A percentile compares a stretch with the other conserved stretches of the same genome.
Evolutionary conservation across 2,888 invertebrate genomes (phyloP).

Genomic region (Dynastes tityus): DNA sequence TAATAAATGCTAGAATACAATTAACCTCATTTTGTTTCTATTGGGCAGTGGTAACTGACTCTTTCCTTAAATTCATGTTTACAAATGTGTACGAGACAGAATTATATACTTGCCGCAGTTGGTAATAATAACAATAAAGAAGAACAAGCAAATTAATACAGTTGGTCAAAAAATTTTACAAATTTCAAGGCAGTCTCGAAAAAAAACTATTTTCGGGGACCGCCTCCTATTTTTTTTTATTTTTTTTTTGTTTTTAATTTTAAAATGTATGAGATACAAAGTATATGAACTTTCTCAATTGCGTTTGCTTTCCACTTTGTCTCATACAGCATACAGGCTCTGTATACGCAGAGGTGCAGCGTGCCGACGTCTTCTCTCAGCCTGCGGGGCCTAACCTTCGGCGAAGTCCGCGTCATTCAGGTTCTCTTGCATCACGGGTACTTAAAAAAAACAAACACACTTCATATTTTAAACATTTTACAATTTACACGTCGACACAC

Average conservation of each 20-base stretch:
- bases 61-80: too few relatives aligned
- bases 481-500: conserved; percentile 52
- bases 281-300: conserved; percentile 62
- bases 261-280: conserved; percentile 62
- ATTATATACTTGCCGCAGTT: conserved; percentile 33
- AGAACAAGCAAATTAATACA: background rate
- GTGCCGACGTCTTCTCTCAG: conserved; percentile 71
- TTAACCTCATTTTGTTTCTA: too few relatives aligned
- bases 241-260: conserved; percentile 50
- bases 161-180: conserved; percentile 67
- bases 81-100: background rate
- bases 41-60: too few relatives aligned
- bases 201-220: conserved; percentile 14
- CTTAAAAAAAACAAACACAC: conserved; percentile 68
- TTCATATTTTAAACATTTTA: conserved; percentile 54
- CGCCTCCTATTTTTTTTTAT: conserved; percentile 37
- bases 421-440: conserved; percentile 71
- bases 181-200: conserved; percentile 49
- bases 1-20: too few relatives aligned
- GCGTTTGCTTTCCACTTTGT: conserved; percentile 70
- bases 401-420: conserved; percentile 70
- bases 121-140: background rate
- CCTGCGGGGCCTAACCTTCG: conserved; percentile 73
- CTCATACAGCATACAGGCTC: conserved; percentile 72
- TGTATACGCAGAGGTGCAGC: conserved; percentile 72